Conservation (phyloP, 2,888 invertebrate species). For the Diaphora mendica region DNA sequence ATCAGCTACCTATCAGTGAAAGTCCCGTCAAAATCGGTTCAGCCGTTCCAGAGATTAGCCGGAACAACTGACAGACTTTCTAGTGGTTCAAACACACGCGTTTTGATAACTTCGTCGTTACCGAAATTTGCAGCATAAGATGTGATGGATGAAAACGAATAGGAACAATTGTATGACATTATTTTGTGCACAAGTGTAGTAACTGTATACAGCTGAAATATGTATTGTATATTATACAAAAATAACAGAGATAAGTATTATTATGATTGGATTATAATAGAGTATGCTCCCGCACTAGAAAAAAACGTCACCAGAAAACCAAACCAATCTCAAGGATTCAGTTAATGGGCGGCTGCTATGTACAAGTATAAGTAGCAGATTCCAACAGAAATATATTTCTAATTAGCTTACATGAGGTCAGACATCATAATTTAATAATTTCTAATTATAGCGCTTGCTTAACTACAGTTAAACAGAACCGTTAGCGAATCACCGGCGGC, state of each 20-base stretch:
- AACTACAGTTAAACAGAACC: constrained; percentile 56
- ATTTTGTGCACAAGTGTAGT: no score
- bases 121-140: neutral
- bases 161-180: neutral
- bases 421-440: constrained; percentile 41
- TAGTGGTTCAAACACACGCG: neutral
- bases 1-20: no score
- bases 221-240: neutral
- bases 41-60: no score
- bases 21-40: no score
- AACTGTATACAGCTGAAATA: neutral
- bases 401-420: constrained; percentile 47
- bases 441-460: constrained; percentile 63
- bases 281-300: neutral
- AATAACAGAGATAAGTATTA: neutral
- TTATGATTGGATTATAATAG: neutral
- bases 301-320: neutral
- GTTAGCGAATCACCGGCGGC: constrained; percentile 45
- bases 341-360: neutral
- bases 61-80: no score
- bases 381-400: constrained; percentile 19
- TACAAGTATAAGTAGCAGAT: constrained; percentile 2
- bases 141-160: neutral
- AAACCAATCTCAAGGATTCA: neutral
- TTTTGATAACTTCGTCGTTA: neutral